Evolutionary conservation across 1,140 invertebrate genomes (phyloP).

Genomic region (Ridgeia piscesae): DNA sequence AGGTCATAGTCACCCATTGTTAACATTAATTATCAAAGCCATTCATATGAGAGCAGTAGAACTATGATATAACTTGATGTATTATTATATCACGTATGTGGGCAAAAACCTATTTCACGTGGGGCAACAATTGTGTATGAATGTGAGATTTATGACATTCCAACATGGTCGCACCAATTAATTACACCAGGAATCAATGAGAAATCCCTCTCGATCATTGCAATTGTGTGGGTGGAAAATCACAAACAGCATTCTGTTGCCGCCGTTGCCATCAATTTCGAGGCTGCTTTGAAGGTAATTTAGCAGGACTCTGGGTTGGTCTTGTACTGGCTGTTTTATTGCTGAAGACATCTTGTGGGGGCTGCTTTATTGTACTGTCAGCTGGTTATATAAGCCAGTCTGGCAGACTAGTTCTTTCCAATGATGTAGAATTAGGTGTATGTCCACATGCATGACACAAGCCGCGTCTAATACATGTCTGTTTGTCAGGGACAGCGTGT

Average conservation of each 20-base stretch:
- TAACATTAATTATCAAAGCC: too few relatives aligned
- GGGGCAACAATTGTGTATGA: background rate
- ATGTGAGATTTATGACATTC: conserved; percentile 2
- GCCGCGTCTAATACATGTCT: too few relatives aligned
- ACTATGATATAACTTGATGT: background rate
- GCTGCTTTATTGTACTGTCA: background rate
- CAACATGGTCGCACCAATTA: background rate
- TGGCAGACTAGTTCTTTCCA: too few relatives aligned
- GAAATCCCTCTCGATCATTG: background rate
- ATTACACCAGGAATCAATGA: conserved; percentile 5
- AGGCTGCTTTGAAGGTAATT: background rate
- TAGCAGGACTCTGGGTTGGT: background rate
- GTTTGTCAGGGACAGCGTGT: too few relatives aligned
- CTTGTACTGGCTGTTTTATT: background rate
- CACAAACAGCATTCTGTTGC: conserved; percentile 21
- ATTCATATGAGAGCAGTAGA: background rate
- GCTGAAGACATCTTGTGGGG: background rate
- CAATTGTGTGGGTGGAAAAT: background rate
- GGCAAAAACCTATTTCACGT: background rate
- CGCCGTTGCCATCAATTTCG: background rate
- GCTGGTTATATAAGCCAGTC: too few relatives aligned
- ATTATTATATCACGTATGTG: background rate
- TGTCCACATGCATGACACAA: too few relatives aligned
- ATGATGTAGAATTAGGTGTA: too few relatives aligned
- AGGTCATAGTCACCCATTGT: too few relatives aligned